Evolutionary conservation across 2,113 vertebrate genomes (phyloP), one percentile per base, ranked within the genome.

Genomic region (Macaca nemestrina): DNA sequence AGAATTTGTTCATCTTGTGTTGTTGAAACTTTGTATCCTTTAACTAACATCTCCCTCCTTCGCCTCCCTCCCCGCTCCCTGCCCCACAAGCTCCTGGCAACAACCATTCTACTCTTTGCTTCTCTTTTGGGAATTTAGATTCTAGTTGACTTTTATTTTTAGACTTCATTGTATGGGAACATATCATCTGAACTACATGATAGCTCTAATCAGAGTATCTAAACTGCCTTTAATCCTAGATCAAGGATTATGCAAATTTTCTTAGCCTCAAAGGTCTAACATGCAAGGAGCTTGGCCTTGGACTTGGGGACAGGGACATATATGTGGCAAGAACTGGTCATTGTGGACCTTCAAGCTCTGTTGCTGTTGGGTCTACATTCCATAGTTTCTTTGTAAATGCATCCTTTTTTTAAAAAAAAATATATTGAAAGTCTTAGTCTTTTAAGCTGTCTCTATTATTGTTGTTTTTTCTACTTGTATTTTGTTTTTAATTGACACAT

Each of bases 41-140:
- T 72, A 48, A 27, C 43, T 30, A 73, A 17, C 6, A 18, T 64
- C 50, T 72, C 27, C 57, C 40, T 6, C 2, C n/a, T 40, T 22
- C 11, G 35, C 5, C 27, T 32, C 3, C 25, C 1, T 2, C 12
- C 43, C 45, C 0, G 27, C 8, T 43, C 14, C 75, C 43, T 0
- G 12, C 40, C 73, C 5, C 0, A 0, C 0, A 10, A 35, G 10
- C 3, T 67, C 14, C 35, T 32, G 32, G 30, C 0, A 48, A 35
- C 18, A 8, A 40, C 50, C 9, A 9, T 48, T 79, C 59, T 40
- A 17, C 43, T 12, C 0, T 40, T 22, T 35, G 43, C 38, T 55
- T 4, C 9, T 8, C 38, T 30, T 61, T 55, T 45, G 27, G 25
- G 16, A 32, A 25, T 79, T 52, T 67, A 16, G 11, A 55, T 57